Conservation (phyloP, 2,888 invertebrate genomes). For the Habroteleia sp. region DNA sequence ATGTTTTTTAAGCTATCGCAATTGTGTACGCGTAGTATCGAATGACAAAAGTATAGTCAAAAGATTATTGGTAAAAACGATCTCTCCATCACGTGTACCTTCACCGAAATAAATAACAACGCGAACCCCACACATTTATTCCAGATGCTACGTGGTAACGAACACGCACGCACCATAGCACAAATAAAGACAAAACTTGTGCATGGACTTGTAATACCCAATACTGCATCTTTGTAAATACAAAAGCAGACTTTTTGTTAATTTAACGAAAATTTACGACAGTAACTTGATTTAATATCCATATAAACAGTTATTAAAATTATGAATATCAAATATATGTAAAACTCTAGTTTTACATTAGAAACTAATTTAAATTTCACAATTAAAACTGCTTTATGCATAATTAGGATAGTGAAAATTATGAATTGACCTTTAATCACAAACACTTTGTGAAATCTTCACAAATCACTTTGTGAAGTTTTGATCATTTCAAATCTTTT, state of each 20-base stretch:
- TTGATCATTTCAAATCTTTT: no score
- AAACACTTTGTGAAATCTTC: no score
- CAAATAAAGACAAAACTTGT: slow-evolving; percentile 46
- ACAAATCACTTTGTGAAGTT: no score
- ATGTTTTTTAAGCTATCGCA: no score
- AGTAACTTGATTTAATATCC: slow-evolving; percentile 9
- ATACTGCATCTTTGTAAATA: slow-evolving; percentile 30
- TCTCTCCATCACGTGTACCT: slow-evolving; percentile 11
- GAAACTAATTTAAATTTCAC: no score
- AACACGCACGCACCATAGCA: slow-evolving; percentile 33
- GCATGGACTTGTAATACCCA: slow-evolving; percentile 46
- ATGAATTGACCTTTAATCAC: no score
- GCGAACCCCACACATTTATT: slow-evolving; percentile 28
- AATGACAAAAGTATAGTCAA: slow-evolving; percentile 18
- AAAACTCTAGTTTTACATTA: no score
- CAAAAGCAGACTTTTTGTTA: slow-evolving; percentile 41
- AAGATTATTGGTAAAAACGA: slow-evolving; percentile 29
- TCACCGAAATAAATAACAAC: slow-evolving; percentile 36
- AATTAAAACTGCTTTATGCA: no score
- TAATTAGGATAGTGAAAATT: no score
- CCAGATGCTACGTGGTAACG: slow-evolving; percentile 32
- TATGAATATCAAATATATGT: neutral
- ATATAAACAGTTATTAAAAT: slow-evolving; percentile 5
- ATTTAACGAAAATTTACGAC: slow-evolving; percentile 52
- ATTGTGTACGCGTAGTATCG: slow-evolving; percentile 1